phyloP scores from a whole-genome alignment of 2,888 invertebrate genomes.

The Nesidiocoris tenuis region DNA sequence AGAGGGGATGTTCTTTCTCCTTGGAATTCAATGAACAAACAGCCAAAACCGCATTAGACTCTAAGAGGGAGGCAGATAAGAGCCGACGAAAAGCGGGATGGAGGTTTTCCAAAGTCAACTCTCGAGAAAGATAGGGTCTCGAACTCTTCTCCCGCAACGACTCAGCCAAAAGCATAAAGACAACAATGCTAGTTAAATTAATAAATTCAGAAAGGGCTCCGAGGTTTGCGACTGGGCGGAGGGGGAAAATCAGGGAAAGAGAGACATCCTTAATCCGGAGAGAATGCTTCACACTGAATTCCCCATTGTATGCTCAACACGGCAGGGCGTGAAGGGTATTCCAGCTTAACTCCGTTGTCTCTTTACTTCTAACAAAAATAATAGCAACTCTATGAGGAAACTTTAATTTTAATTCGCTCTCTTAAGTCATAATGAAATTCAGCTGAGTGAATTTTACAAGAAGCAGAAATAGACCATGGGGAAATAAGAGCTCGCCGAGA shows the following conservation, averaged over 20 bases:
- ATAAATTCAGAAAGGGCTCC: conserved; percentile 3
- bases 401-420: no score
- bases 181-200: conserved; percentile 16
- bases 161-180: conserved; percentile 2
- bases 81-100: neutral
- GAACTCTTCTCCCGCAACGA: conserved; percentile 2
- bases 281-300: neutral
- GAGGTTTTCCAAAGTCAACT: neutral
- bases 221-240: neutral
- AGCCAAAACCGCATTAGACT: conserved; percentile 9
- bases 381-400: no score
- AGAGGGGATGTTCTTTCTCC: neutral
- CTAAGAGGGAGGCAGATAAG: neutral
- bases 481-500: no score
- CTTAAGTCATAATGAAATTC: no score
- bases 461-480: no score
- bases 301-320: neutral
- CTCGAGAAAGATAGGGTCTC: neutral
- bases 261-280: conserved; percentile 8
- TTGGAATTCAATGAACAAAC: conserved; percentile 9
- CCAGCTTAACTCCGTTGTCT: neutral
- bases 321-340: neutral
- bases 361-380: neutral
- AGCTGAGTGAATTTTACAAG: no score
- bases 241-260: conserved; percentile 1